Evolutionary conservation across 2,888 invertebrate genomes (phyloP).

Genomic region (Cylindroiulus punctatus): DNA sequence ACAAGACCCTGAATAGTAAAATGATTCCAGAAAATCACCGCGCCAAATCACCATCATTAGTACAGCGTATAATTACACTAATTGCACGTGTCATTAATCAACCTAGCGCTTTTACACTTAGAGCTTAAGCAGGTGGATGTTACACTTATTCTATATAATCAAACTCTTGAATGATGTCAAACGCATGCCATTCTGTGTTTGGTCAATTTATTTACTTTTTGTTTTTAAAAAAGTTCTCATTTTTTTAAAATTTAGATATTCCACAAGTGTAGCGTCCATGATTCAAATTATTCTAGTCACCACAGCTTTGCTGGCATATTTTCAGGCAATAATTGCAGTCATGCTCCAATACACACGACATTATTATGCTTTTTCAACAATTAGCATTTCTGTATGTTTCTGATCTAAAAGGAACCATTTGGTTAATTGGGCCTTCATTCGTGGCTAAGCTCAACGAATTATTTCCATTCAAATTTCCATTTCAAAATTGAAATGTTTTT

Average conservation of each 20-base stretch:
- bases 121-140: not conserved
- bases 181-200: too few relatives aligned
- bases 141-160: not conserved
- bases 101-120: not conserved
- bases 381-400: not conserved
- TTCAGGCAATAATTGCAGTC: not conserved
- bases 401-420: not conserved
- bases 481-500: too few relatives aligned
- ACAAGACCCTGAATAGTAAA: not conserved
- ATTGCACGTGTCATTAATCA: not conserved
- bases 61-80: not conserved
- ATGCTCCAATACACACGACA: not conserved
- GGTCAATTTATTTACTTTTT: too few relatives aligned
- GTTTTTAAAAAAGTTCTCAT: not conserved
- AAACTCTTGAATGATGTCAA: too few relatives aligned
- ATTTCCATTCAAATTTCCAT: not conserved
- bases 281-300: not conserved
- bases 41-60: constrained; percentile 38
- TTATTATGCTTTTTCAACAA: not conserved
- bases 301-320: constrained; percentile 7
- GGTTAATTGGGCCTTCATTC: not conserved
- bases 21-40: not conserved
- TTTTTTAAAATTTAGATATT: not conserved
- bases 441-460: not conserved
- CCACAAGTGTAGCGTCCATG: not conserved